phyloP scores from a whole-genome alignment of 2,113 vertebrate species.

The Osmerus eperlanus region DNA sequence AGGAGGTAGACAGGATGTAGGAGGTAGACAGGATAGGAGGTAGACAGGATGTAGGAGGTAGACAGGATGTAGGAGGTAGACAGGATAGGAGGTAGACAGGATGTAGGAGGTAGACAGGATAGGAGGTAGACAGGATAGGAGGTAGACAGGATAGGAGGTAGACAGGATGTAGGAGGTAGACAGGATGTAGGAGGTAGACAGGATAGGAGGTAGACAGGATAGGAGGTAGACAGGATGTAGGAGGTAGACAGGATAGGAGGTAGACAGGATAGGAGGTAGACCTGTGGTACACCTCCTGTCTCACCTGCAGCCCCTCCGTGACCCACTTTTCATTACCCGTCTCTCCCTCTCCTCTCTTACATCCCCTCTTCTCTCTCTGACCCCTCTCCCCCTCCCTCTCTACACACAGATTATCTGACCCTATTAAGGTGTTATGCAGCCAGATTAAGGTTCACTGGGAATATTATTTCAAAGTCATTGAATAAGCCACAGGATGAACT shows the following conservation, averaged over 20 bases:
- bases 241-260: background rate
- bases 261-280: background rate
- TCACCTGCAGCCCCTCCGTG: background rate
- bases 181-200: no score
- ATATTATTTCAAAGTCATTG: slow-evolving; percentile 60
- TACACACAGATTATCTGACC: slow-evolving; percentile 53
- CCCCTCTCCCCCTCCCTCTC: background rate
- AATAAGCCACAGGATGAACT: slow-evolving; percentile 45
- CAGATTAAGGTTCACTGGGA: slow-evolving; percentile 56
- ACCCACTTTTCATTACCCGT: slow-evolving; percentile 7
- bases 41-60: background rate
- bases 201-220: no score
- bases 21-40: no score
- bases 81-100: no score
- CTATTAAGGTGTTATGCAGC: slow-evolving; percentile 60
- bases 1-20: background rate
- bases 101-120: background rate
- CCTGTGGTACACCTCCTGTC: no score
- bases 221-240: no score
- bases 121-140: no score
- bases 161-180: background rate
- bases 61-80: no score
- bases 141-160: background rate
- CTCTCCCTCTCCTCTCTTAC: slow-evolving; percentile 11
- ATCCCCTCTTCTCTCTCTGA: background rate